Evolutionary conservation across 2,113 vertebrate species (phyloP), one percentile per base, ranked within the genome.

Genomic region (Scomber japonicus): DNA sequence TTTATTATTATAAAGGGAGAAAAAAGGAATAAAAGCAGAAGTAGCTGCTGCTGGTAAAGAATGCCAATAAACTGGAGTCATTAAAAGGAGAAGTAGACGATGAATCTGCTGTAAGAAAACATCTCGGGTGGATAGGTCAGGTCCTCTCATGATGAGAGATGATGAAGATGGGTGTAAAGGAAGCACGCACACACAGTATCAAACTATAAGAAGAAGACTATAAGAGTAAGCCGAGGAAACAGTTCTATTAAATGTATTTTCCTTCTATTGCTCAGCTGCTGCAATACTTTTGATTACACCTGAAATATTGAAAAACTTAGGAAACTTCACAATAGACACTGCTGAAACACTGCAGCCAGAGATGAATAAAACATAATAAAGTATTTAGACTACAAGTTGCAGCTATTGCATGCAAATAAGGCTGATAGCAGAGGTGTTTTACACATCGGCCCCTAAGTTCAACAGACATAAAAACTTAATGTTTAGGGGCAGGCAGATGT

Each of bases 221-320:
- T 17, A 14, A 59, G 35, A 40, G 8, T 40, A 8, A 2, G 62
- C 76, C 67, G 75, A 13, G 71, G 82, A 87, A 88, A 82, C 71
- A 61, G 53, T 60, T 83, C 6, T 76, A 48, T 72, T 63, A 62
- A 57, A 71, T 68, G 30, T 71, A 45, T 55, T 57, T 57, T 49
- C 21, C 30, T 45, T 6, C 35, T 9, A 7, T 40, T 40, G 35
- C 81, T 61, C 49, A 44, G 63, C 30, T 46, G 19, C n/a, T 50
- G 35, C 19, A 54, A 35, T 56, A 17, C 3, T 72, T 67, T 54
- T 14, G n/a, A 55, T 7, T 13, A 2, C 64, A 74, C 15, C 46
- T 67, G 50, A 71, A 35, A 71, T 51, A 54, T 61, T 75, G 2
- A 27, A 15, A 68, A n/a, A 57, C 17, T 17, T 49, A 15, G 30